Percentiles rank a stretch among this genome's conserved stretches.
Conservation (phyloP, 2,113 vertebrate species). For the Callospermophilus lateralis region DNA sequence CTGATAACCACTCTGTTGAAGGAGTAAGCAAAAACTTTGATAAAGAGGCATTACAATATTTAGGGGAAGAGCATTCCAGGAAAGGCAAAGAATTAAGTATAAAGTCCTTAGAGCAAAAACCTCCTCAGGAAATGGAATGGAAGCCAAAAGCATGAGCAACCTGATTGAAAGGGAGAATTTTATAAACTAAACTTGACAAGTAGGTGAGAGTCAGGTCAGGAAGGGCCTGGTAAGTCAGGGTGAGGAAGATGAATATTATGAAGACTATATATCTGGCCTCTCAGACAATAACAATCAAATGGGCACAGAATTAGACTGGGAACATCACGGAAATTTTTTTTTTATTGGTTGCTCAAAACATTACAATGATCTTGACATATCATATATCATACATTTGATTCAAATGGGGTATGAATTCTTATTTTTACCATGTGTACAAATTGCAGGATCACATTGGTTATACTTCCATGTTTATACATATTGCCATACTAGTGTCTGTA, state of each 20-base stretch:
- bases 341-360: too few species aligned
- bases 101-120: not conserved
- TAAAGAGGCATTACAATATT: not conserved
- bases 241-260: not conserved
- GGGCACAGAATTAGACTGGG: not conserved
- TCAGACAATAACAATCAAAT: not conserved
- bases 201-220: not conserved
- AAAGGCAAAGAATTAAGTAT: not conserved
- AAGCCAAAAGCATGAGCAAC: not conserved
- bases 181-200: not conserved
- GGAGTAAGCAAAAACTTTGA: not conserved
- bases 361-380: too few species aligned
- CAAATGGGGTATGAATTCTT: too few species aligned
- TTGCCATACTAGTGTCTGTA: too few species aligned
- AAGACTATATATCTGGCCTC: not conserved
- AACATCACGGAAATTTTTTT: not conserved
- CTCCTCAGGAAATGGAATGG: not conserved
- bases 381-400: too few species aligned
- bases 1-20: not conserved
- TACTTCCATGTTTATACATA: too few species aligned
- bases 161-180: not conserved
- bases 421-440: too few species aligned
- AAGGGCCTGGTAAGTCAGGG: accelerated
- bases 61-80: not conserved
- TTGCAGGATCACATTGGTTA: too few species aligned